These are phyloP conservation scores for Polyommatus iphigenia DNA, from an alignment of 2,888 invertebrate genomes.

Conservation along the genomic window DNA sequence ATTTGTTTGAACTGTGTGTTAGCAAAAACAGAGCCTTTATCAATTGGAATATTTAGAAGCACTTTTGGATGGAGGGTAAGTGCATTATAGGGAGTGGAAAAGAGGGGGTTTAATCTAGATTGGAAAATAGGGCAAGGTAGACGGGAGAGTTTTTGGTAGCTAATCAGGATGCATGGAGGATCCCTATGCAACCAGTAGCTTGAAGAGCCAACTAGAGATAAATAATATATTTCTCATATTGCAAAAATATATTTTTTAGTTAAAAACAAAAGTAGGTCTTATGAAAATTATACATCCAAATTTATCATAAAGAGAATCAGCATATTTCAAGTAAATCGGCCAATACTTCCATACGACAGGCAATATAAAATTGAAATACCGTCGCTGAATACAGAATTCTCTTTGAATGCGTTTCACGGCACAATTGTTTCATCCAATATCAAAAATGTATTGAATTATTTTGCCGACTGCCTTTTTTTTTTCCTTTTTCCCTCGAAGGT, in stretches of 20 bases:
- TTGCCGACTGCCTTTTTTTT: background rate
- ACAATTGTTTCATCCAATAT: conserved; percentile 7
- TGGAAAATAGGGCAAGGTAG: too few relatives aligned
- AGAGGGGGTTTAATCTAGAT: too few relatives aligned
- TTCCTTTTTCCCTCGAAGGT: background rate
- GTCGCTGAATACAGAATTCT: background rate
- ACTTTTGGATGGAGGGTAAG: too few relatives aligned
- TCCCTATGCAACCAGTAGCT: too few relatives aligned
- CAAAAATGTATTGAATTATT: background rate
- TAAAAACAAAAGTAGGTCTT: background rate
- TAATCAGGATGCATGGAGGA: too few relatives aligned
- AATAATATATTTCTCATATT: too few relatives aligned
- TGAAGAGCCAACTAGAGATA: too few relatives aligned
- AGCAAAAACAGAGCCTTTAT: too few relatives aligned
- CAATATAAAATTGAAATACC: conserved; percentile 14
- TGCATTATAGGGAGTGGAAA: too few relatives aligned
- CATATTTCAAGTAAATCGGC: conserved; percentile 19
- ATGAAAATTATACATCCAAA: background rate
- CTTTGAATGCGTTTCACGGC: background rate
- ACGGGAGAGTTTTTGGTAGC: too few relatives aligned
- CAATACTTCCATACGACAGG: conserved; percentile 16
- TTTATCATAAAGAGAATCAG: background rate
- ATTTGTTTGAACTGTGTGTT: too few relatives aligned
- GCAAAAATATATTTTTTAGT: background rate
- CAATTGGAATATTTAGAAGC: too few relatives aligned